Percentiles rank a stretch among this genome's conserved stretches.
These are phyloP conservation scores for Pseudomugil tenellus DNA, from an alignment of 2,797 vertebrate species.

Conservation along the genomic window DNA sequence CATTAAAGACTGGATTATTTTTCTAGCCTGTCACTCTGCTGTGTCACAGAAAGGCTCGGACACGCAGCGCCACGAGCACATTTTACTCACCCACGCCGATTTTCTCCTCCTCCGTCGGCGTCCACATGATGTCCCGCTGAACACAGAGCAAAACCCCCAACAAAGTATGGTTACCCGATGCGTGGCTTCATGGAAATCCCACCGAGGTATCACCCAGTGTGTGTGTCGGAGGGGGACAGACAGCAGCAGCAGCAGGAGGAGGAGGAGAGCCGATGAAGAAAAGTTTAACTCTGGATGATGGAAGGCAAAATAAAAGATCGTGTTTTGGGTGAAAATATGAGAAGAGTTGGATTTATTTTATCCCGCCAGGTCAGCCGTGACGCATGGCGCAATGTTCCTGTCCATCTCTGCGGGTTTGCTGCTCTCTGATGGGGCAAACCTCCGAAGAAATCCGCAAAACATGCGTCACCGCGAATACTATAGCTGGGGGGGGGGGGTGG, in stretches of 20 bases:
- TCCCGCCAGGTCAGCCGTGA: slow-evolving; percentile 23
- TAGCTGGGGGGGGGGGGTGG: too few relatives aligned
- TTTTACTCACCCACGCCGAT: slow-evolving; percentile 92
- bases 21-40: background rate
- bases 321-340: background rate
- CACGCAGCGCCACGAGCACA: background rate
- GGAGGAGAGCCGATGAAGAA: slow-evolving; percentile 3
- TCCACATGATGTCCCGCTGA: slow-evolving; percentile 86
- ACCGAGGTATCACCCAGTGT: slow-evolving; percentile 17
- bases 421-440: slow-evolving; percentile 2
- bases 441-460: slow-evolving; percentile 5
- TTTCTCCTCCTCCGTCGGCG: slow-evolving; percentile 93
- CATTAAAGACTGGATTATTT: too few relatives aligned
- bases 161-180: slow-evolving; percentile 44
- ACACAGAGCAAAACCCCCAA: slow-evolving; percentile 42
- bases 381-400: slow-evolving; percentile 34
- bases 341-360: background rate
- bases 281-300: slow-evolving; percentile 43
- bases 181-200: slow-evolving; percentile 63
- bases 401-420: slow-evolving; percentile 25
- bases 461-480: too few relatives aligned
- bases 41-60: background rate
- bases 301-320: background rate
- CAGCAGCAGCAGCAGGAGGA: too few relatives aligned
- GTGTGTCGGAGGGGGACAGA: background rate